Base-by-base conservation (phyloP, 2,888 invertebrate species). In the Cyclophora punctaria region DNA sequence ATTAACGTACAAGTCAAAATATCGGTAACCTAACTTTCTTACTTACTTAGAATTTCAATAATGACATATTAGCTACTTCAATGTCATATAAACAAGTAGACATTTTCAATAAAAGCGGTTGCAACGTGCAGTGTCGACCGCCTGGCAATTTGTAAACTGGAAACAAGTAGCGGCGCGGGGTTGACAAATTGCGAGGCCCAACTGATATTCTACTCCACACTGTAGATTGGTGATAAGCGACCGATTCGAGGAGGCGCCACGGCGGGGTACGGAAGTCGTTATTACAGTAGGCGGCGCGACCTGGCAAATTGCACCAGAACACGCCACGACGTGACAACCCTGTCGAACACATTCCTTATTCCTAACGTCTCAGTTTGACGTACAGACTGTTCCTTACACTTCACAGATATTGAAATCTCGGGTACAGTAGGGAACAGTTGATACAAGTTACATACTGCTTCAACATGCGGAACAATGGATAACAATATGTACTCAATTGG, bases 241-340 rank as follows among this genome's bases (percentile, higher is more conserved):
- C 86, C 86, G 87, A 87, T 87, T 87, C 83, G 80, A 84, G 86
- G 83, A 86, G 87, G 86, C 87, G 84, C 86, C 85, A 82, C 83
- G 83, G 78, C 84, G 77, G 80, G 84, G 85, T 83, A 83, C 86
- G 87, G 86, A 86, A 87, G 86, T 85, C 87, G 87, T 87, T 86
- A 87, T 87, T 85, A 86, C 83, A 83, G 87, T 81, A 84, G 86
- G 86, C 86, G 86, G 85, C 75, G 82, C 82, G 81, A 84, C 76
- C 71, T 68, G 77, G 78, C 75, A 87, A 87, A 87, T 87, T 86
- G 85, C 84, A 73, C 76, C 75, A 77, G 75, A 76, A 77, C 87
- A 87, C 87, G 87, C 84, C 86, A 87, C 78, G 80, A 85, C 83
- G 85, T 87, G 87, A 87, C 87, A 85, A 79, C 75, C 73, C 84